phyloP scores from a whole-genome alignment of 1,140 invertebrate genomes.

The Brachionus paranguensis region DNA sequence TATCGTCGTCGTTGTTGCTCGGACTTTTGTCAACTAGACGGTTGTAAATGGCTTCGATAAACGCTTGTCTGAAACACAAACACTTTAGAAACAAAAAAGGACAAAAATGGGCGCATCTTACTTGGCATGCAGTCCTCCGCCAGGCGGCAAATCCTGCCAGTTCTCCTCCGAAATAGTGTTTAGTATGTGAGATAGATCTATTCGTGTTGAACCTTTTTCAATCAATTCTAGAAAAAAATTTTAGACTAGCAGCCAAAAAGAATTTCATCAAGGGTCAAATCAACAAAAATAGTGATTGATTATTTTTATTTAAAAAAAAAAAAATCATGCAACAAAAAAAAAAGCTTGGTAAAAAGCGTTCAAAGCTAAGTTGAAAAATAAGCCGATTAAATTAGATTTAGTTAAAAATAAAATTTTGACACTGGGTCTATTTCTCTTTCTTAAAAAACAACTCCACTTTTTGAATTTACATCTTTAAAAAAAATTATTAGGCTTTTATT shows the following conservation, averaged over 20 bases:
- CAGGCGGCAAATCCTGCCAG: constrained; percentile 32
- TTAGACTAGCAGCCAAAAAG: neutral
- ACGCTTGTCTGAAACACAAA: constrained; percentile 17
- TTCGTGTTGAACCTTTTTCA: neutral
- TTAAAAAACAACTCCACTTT: neutral
- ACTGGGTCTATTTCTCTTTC: neutral
- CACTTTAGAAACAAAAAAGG: neutral
- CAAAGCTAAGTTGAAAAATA: neutral
- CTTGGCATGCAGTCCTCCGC: constrained; percentile 36
- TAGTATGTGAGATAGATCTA: constrained; percentile 23
- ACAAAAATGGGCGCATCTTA: neutral
- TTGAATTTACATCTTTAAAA: neutral
- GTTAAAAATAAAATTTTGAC: neutral
- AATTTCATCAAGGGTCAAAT: neutral
- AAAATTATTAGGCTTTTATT: neutral
- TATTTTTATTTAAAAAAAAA: neutral
- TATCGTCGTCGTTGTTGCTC: constrained; percentile 1
- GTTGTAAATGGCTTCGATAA: constrained; percentile 33
- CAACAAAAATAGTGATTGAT: neutral
- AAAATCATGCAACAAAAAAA: constrained; percentile 19
- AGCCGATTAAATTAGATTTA: neutral
- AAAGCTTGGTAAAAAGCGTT: neutral
- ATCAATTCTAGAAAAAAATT: constrained; percentile 24
- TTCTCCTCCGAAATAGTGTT: constrained; percentile 21
- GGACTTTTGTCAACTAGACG: neutral